Evolutionary conservation across 2,888 invertebrate species (phyloP).

Genomic region (Anoplius nigerrimus): DNA sequence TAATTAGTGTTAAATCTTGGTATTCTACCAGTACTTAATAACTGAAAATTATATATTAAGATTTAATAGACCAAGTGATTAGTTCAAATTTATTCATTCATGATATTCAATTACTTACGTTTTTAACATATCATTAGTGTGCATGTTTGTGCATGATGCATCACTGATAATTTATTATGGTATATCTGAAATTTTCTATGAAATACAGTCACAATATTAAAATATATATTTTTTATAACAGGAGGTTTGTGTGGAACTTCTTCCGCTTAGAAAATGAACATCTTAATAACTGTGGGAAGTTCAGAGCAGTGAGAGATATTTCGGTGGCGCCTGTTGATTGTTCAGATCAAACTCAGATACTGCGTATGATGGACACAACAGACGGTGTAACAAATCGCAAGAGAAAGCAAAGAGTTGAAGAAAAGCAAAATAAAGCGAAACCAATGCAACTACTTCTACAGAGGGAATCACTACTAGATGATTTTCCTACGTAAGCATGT

Average conservation of each 20-base stretch:
- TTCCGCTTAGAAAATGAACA: constrained; percentile 99
- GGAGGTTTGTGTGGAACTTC: constrained; percentile 99
- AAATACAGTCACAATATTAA: too few species aligned
- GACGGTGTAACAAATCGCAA: constrained; percentile 84
- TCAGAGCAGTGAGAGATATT: constrained; percentile 98
- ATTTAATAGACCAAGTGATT: too few species aligned
- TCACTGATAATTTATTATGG: too few species aligned
- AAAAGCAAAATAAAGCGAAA: constrained; percentile 39
- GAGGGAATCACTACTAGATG: constrained; percentile 73
- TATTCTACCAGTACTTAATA: too few species aligned
- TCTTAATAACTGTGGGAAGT: constrained; percentile 98
- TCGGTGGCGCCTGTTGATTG: constrained; percentile 95
- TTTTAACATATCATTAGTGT: constrained; percentile 9
- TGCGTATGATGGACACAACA: constrained; percentile 96
- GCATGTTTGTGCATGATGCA: constrained; percentile 4
- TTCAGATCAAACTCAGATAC: constrained; percentile 91
- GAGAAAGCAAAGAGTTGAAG: constrained; percentile 41
- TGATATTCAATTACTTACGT: neutral
- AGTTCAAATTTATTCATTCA: too few species aligned
- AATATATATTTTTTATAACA: constrained; percentile 61
- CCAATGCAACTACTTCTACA: constrained; percentile 61
- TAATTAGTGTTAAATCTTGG: too few species aligned
- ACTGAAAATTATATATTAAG: too few species aligned
- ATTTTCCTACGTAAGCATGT: constrained; percentile 35
- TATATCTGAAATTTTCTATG: too few species aligned